A percentile compares a stretch with the other conserved stretches of the same genome.
phyloP scores from a whole-genome alignment of 2,797 vertebrate genomes.

The Arnoldichthys spilopterus region DNA sequence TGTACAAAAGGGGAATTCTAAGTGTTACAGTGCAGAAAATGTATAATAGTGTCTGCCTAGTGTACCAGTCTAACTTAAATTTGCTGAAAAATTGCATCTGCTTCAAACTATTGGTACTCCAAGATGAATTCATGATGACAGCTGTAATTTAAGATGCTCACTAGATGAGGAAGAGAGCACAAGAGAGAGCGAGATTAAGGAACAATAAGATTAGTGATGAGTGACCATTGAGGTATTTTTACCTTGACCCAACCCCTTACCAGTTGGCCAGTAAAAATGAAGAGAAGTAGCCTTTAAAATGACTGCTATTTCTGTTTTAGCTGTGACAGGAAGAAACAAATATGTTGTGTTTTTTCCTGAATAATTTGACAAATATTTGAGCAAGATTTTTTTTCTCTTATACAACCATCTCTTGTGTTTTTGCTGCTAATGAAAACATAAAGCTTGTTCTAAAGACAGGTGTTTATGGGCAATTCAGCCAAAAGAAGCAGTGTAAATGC shows the following conservation, averaged over 20 bases:
- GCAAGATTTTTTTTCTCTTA: too few species aligned
- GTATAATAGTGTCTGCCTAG: neutral
- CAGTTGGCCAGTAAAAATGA: neutral
- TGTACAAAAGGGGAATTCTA: neutral
- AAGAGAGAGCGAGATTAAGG: neutral
- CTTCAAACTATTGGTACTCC: neutral
- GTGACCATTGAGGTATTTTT: constrained; percentile 4
- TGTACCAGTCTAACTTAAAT: neutral
- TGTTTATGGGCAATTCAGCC: neutral
- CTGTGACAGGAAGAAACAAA: neutral
- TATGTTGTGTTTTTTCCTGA: too few species aligned
- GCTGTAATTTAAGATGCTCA: constrained; percentile 8
- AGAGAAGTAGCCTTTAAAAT: neutral
- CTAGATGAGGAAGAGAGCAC: neutral
- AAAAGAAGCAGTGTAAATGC: neutral
- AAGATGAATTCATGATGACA: constrained; percentile 14
- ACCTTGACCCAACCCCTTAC: neutral
- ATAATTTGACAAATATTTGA: neutral
- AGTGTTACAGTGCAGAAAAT: neutral
- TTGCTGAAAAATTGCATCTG: neutral
- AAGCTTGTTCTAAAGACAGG: neutral
- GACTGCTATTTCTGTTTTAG: neutral
- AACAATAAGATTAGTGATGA: constrained; percentile 7
- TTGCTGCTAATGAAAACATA: too few species aligned
- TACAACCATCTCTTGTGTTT: too few species aligned